Evolutionary conservation across 2,113 vertebrate species (phyloP).

Genomic region (Ptychochromis oligacanthus): DNA sequence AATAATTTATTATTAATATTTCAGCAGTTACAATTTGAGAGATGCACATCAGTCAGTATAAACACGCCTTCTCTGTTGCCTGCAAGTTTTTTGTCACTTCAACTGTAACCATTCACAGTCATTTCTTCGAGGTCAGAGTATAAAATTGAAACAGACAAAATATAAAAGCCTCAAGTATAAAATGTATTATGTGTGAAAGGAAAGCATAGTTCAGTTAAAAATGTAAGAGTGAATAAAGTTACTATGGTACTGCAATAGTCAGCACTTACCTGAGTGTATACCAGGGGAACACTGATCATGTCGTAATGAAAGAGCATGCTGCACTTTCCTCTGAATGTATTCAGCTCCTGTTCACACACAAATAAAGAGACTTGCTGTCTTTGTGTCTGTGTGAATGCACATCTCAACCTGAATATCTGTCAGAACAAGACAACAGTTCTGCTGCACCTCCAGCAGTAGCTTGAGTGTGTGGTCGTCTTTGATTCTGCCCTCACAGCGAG

Average conservation of each 20-base stretch:
- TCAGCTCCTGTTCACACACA: constrained; percentile 83
- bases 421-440: background rate
- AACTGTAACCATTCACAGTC: background rate
- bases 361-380: constrained; percentile 5
- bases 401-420: rapidly evolving
- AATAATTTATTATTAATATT: background rate
- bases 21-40: background rate
- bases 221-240: too few relatives aligned
- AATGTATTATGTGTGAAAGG: too few relatives aligned
- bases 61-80: background rate
- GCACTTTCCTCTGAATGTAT: constrained; percentile 86
- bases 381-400: background rate
- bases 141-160: background rate
- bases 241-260: rapidly evolving
- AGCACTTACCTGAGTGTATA: constrained; percentile 89
- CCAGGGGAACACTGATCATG: constrained; percentile 92
- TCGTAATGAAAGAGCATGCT: constrained; percentile 93
- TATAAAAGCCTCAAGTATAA: background rate
- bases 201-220: too few relatives aligned
- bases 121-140: rapidly evolving
- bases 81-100: background rate
- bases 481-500: constrained; percentile 88
- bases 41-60: background rate
- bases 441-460: constrained; percentile 87
- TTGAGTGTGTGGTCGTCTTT: constrained; percentile 89